These are phyloP conservation scores for Amblyornis subalaris DNA, from an alignment of 2,113 vertebrate species.

Conservation along the genomic window DNA sequence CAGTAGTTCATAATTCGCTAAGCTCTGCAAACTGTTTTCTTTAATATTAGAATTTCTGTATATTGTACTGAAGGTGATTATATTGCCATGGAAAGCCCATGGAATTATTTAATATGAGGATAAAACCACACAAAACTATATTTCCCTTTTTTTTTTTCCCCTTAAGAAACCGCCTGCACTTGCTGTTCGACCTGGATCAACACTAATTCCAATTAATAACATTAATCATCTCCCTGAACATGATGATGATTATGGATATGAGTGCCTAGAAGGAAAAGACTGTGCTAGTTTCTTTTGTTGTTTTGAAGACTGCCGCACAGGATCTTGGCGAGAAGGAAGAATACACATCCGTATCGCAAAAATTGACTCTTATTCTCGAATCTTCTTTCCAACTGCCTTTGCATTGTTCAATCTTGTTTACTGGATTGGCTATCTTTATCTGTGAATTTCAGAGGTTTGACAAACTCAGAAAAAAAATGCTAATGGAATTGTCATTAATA, in stretches of 20 bases:
- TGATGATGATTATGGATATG: slow-evolving; percentile 82
- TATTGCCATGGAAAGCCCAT: not conserved
- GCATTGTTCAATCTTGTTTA: slow-evolving; percentile 95
- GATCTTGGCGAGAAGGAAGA: slow-evolving; percentile 90
- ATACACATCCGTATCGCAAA: slow-evolving; percentile 94
- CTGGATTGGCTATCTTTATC: slow-evolving; percentile 94
- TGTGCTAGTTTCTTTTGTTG: slow-evolving; percentile 95
- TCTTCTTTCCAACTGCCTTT: slow-evolving; percentile 96
- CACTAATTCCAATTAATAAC: slow-evolving; percentile 89
- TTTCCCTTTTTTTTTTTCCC: not conserved
- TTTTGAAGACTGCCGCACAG: slow-evolving; percentile 92
- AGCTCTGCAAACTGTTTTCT: not conserved
- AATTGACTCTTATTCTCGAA: slow-evolving; percentile 92
- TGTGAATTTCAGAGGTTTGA: slow-evolving; percentile 69
- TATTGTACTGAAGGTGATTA: not conserved
- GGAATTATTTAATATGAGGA: not conserved
- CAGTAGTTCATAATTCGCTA: not conserved
- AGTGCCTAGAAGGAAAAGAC: slow-evolving; percentile 94
- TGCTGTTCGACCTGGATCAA: slow-evolving; percentile 83
- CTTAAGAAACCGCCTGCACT: slow-evolving; percentile 76
- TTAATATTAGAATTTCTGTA: not conserved
- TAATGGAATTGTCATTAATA: not conserved
- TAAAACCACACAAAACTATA: not conserved
- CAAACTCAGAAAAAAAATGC: slow-evolving; percentile 24
- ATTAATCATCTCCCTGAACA: slow-evolving; percentile 82